Percentiles rank a stretch among this genome's conserved stretches.
Evolutionary conservation across 2,888 invertebrate genomes (phyloP).

Genomic region (Tachina fera): DNA sequence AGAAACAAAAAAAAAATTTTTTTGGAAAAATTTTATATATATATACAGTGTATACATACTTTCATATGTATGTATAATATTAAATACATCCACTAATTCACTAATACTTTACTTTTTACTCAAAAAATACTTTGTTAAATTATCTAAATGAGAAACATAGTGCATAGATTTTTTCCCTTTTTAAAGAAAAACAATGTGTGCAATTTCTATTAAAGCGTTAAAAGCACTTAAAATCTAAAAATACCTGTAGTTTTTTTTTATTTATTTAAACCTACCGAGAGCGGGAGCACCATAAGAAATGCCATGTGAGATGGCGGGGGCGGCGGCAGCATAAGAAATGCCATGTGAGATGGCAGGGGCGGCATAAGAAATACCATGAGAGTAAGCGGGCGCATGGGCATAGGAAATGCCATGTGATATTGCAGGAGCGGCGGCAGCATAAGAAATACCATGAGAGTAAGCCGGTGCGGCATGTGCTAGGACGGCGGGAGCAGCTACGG

Average conservation of each 20-base stretch:
- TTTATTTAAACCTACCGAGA: conserved; percentile 77
- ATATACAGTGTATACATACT: no score
- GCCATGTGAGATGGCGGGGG: conserved; percentile 67
- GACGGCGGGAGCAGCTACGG: conserved; percentile 73
- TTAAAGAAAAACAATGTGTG: conserved; percentile 34
- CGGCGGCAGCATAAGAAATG: conserved; percentile 63
- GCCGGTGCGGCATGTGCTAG: conserved; percentile 76
- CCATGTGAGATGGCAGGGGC: conserved; percentile 75
- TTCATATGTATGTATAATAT: no score
- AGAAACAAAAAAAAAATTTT: no score
- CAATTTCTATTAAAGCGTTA: conserved; percentile 64
- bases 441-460: conserved; percentile 68
- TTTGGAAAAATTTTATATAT: no score
- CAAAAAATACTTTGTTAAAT: conserved; percentile 29
- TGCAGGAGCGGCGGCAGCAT: conserved; percentile 74
- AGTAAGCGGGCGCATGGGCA: conserved; percentile 62
- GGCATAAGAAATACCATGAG: conserved; percentile 53
- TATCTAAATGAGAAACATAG: conserved; percentile 21
- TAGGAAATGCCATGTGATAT: conserved; percentile 66
- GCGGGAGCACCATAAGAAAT: conserved; percentile 74
- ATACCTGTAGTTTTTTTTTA: conserved; percentile 48
- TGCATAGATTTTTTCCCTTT: conserved; percentile 34
- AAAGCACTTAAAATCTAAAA: conserved; percentile 54
- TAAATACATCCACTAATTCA: no score
- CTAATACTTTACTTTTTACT: background rate